Conservation (phyloP, 2,797 vertebrate species). For the Takifugu rubripes region DNA sequence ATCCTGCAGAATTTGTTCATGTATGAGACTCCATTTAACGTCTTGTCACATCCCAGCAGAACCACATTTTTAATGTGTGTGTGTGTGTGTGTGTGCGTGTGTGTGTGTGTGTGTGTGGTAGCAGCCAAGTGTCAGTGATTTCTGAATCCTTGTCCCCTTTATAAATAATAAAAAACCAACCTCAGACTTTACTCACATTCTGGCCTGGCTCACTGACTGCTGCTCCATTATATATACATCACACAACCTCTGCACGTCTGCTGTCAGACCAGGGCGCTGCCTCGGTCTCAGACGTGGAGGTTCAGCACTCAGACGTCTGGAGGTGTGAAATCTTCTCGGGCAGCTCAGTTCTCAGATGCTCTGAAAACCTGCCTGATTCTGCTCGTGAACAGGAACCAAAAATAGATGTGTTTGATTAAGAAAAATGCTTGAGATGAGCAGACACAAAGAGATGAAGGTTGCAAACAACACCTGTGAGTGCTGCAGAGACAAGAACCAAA, state of each 20-base stretch:
- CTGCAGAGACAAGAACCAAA: no score
- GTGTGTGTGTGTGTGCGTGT: constrained; percentile 13
- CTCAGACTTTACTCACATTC: constrained; percentile 41
- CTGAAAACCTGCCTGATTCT: not conserved
- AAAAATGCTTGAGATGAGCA: constrained; percentile 7
- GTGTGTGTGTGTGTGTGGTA: not conserved
- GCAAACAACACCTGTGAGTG: no score
- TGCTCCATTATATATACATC: constrained; percentile 55
- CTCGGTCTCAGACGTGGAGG: constrained; percentile 1
- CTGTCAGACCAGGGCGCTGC: constrained; percentile 23
- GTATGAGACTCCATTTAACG: constrained; percentile 16
- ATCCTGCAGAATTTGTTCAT: constrained; percentile 1
- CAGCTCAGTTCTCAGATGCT: not conserved
- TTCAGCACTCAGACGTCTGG: constrained; percentile 7
- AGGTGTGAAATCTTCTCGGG: not conserved
- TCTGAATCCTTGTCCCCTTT: constrained; percentile 62
- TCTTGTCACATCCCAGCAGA: constrained; percentile 15
- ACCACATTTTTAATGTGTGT: not conserved
- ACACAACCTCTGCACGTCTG: constrained; percentile 26
- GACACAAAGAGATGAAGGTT: no score
- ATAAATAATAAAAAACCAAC: constrained; percentile 66
- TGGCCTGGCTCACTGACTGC: constrained; percentile 25
- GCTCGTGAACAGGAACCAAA: constrained; percentile 17
- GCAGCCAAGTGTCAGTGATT: constrained; percentile 21
- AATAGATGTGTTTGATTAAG: constrained; percentile 29